Evolutionary conservation across 2,888 invertebrate genomes (phyloP).

Genomic region (Coremacera marginata): DNA sequence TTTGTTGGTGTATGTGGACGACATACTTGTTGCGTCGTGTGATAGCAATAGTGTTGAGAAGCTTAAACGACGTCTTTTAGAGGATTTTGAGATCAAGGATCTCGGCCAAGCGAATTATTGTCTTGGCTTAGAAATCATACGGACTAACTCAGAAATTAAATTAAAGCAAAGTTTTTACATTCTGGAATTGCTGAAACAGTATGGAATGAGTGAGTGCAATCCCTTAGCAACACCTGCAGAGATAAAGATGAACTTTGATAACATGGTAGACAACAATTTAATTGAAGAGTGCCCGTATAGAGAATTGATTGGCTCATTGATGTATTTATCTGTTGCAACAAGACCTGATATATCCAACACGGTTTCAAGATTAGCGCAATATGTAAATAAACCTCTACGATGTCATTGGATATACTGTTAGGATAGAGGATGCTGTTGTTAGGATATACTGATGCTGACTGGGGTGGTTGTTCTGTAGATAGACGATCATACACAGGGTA

Average conservation of each 20-base stretch:
- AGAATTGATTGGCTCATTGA: too few relatives aligned
- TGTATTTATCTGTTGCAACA: too few relatives aligned
- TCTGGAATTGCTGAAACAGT: constrained; percentile 28
- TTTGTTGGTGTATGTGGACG: constrained; percentile 38
- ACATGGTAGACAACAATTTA: too few relatives aligned
- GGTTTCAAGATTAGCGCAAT: constrained; percentile 9
- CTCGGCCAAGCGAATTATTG: constrained; percentile 39
- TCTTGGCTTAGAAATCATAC: constrained; percentile 42
- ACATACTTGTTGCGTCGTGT: constrained; percentile 39
- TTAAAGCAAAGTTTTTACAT: constrained; percentile 38
- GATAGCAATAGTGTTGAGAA: constrained; percentile 3
- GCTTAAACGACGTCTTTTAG: constrained; percentile 15
- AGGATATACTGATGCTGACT: constrained; percentile 39
- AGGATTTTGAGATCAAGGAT: constrained; percentile 39
- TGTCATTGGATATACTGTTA: constrained; percentile 24
- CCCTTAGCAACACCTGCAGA: too few relatives aligned
- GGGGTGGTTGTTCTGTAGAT: constrained; percentile 40
- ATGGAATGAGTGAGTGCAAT: constrained; percentile 40
- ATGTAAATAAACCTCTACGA: neutral
- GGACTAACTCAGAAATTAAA: constrained; percentile 27
- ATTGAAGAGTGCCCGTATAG: too few relatives aligned
- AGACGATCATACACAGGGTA: constrained; percentile 40
- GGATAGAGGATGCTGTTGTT: constrained; percentile 28
- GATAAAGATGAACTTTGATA: too few relatives aligned
- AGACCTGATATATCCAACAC: too few relatives aligned